These are phyloP conservation scores for Elaphurus davidianus DNA, from an alignment of 2,113 vertebrate species.

Conservation along the genomic window DNA sequence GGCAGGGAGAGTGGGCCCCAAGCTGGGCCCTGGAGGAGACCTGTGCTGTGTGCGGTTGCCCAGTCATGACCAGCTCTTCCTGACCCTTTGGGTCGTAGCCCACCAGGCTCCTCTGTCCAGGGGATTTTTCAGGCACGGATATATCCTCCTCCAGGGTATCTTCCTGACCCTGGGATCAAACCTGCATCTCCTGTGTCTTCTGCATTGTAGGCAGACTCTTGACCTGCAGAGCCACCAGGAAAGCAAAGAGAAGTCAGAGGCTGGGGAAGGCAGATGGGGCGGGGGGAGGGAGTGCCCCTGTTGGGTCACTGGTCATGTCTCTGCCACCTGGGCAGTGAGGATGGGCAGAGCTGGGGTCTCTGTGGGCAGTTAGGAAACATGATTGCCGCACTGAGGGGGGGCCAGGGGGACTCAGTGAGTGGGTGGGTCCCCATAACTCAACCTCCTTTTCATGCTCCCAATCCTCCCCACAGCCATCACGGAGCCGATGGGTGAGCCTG, in stretches of 20 bases:
- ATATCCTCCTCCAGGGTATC: not conserved
- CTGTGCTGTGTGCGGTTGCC: not conserved
- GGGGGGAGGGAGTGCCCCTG: too few relatives aligned
- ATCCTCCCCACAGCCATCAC: not conserved
- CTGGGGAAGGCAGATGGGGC: not conserved
- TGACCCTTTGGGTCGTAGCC: not conserved
- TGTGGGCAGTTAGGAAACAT: not conserved
- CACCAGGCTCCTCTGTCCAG: not conserved
- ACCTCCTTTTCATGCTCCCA: not conserved
- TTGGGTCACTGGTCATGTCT: not conserved
- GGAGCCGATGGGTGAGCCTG: not conserved
- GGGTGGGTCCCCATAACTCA: not conserved
- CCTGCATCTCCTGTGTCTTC: not conserved
- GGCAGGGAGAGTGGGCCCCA: not conserved
- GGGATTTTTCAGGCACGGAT: not conserved
- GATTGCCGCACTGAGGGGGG: not conserved
- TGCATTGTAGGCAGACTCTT: not conserved
- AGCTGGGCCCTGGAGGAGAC: not conserved
- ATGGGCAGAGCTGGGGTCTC: not conserved
- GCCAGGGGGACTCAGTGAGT: not conserved
- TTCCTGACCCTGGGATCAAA: not conserved
- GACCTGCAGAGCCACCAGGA: not conserved
- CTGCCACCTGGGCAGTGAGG: not conserved
- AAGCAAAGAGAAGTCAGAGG: not conserved
- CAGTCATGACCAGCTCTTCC: not conserved